A percentile compares a stretch with the other conserved stretches of the same genome.
Conservation (phyloP, 2,888 invertebrate genomes). For the Parapristionchus giblindavisi region DNA sequence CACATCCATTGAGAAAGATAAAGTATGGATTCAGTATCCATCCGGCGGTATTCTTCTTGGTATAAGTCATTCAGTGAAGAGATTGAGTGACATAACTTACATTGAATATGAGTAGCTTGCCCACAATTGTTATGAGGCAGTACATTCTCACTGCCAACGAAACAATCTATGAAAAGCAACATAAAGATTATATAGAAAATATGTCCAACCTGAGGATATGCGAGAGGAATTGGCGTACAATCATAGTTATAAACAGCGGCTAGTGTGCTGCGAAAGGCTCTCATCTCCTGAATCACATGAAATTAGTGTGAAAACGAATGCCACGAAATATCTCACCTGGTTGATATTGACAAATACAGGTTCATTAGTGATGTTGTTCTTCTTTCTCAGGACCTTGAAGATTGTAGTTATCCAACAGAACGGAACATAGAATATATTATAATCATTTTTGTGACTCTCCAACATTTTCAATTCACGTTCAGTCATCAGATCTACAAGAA, state of each 20-base stretch:
- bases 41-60: not conserved
- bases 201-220: constrained; percentile 13
- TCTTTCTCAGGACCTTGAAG: not conserved
- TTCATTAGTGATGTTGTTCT: constrained; percentile 3
- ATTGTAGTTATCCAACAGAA: constrained; percentile 12
- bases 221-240: constrained; percentile 21
- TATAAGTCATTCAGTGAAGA: not conserved
- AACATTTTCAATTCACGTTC: not conserved
- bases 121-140: not conserved
- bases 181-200: too few relatives aligned
- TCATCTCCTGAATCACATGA: not conserved
- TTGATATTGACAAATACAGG: not conserved
- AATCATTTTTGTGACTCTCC: not conserved
- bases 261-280: constrained; percentile 15
- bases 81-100: not conserved
- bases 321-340: too few relatives aligned
- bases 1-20: not conserved
- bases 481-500: not conserved
- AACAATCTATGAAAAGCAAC: too few relatives aligned
- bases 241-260: constrained; percentile 25
- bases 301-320: too few relatives aligned
- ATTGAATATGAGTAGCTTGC: not conserved
- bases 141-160: constrained; percentile 17
- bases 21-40: constrained; percentile 2
- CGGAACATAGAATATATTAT: constrained; percentile 2